Percentiles rank a stretch among this genome's conserved stretches.
Conservation (phyloP, 2,888 invertebrate species). For the Heteropelma amictum region DNA sequence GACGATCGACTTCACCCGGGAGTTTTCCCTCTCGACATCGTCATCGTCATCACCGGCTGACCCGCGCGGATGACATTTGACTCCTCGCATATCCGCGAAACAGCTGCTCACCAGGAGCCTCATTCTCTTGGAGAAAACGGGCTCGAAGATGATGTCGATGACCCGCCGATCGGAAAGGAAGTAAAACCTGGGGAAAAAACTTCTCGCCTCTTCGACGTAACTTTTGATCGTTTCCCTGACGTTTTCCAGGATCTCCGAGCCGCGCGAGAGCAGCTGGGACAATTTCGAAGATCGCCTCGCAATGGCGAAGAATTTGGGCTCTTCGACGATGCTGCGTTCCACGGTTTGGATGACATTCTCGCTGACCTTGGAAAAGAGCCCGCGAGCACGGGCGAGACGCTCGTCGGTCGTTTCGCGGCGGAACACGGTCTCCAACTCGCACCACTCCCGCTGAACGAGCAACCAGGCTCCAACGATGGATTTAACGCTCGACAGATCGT, state of each 20-base stretch:
- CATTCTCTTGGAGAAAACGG: conserved; percentile 81
- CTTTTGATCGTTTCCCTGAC: conserved; percentile 77
- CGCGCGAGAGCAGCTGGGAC: conserved; percentile 53
- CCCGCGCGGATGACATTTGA: conserved; percentile 72
- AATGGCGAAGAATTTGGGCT: conserved; percentile 67
- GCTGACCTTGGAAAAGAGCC: conserved; percentile 82
- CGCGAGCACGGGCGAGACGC: conserved; percentile 77
- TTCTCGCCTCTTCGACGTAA: conserved; percentile 84
- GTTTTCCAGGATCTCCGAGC: conserved; percentile 66
- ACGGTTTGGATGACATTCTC: conserved; percentile 77
- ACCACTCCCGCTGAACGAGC: conserved; percentile 83
- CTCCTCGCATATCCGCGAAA: conserved; percentile 83
- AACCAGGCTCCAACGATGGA: conserved; percentile 83
- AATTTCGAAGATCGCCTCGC: conserved; percentile 41
- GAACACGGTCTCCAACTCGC: conserved; percentile 84
- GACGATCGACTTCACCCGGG: conserved; percentile 81
- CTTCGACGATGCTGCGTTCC: conserved; percentile 63
- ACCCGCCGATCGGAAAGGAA: conserved; percentile 88
- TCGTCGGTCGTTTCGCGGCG: conserved; percentile 78
- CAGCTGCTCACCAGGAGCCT: conserved; percentile 84
- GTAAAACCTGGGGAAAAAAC: conserved; percentile 86
- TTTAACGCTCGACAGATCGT: conserved; percentile 78
- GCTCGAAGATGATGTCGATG: conserved; percentile 85
- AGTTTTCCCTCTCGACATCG: conserved; percentile 76
- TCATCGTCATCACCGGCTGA: not conserved